Evolutionary conservation across 2,888 invertebrate species (phyloP).

Genomic region (Pocota personata): DNA sequence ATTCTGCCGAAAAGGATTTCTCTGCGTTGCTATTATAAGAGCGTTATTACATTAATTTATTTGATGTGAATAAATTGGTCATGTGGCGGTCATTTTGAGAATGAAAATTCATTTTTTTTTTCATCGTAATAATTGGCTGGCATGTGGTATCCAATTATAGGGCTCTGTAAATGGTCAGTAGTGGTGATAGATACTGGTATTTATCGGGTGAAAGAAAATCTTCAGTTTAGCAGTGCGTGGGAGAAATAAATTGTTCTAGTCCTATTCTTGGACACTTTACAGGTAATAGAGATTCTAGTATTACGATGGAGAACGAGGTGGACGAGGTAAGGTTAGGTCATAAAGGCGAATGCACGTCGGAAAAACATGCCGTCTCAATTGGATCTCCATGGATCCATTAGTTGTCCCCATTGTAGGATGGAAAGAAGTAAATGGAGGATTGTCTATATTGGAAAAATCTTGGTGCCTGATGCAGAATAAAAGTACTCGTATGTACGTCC

Average conservation of each 20-base stretch:
- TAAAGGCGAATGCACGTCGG: no score
- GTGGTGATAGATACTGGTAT: not conserved
- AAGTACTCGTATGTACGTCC: no score
- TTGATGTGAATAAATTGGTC: constrained; percentile 42
- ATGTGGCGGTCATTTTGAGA: constrained; percentile 39
- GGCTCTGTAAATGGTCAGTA: not conserved
- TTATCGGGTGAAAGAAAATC: not conserved
- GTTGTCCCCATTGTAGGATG: no score
- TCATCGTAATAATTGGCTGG: constrained; percentile 27
- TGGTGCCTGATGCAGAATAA: no score
- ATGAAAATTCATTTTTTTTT: constrained; percentile 44
- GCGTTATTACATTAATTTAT: constrained; percentile 46
- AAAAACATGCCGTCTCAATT: no score
- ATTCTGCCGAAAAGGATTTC: not conserved
- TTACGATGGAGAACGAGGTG: no score
- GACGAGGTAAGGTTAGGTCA: no score
- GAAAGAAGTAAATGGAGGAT: no score
- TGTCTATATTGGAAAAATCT: no score
- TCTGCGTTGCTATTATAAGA: not conserved
- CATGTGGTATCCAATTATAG: constrained; percentile 23
- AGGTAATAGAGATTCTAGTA: not conserved
- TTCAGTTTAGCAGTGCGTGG: not conserved
- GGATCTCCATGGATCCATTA: no score
- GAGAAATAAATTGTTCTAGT: not conserved
- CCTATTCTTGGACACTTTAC: not conserved